A percentile compares a stretch with the other conserved stretches of the same genome.
Evolutionary conservation across 37 sponge, comb jelly and placozoan species (phyloP).

Genomic region (Mnemiopsis leidyi): DNA sequence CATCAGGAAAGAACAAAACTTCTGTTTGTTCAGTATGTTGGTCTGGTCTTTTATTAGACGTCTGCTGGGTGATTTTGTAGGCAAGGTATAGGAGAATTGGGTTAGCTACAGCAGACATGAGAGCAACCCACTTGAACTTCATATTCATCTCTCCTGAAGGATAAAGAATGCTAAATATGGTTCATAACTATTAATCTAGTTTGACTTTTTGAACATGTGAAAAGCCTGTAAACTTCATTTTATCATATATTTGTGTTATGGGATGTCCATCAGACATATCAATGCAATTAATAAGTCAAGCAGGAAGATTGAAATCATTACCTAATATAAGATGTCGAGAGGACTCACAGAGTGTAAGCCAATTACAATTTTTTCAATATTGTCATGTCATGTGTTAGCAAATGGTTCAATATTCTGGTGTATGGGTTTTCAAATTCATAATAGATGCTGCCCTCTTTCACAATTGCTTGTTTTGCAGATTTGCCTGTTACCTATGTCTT

Average conservation of each 20-base stretch:
- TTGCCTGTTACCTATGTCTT: no score
- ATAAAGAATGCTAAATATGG: not conserved
- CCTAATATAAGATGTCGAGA: not conserved
- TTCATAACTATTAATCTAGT: no score
- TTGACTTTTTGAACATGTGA: no score
- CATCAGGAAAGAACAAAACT: slow-evolving; percentile 46
- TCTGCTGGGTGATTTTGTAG: slow-evolving; percentile 12
- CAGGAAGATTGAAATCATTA: not conserved
- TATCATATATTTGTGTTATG: no score
- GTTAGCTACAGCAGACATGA: not conserved
- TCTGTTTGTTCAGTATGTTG: not conserved
- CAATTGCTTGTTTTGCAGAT: no score
- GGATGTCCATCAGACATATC: no score
- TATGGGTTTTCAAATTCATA: no score
- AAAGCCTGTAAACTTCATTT: no score
- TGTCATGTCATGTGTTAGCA: not conserved
- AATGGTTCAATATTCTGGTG: not conserved
- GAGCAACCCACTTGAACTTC: not conserved
- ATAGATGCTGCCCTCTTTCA: no score
- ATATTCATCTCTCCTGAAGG: not conserved
- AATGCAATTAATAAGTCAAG: not conserved
- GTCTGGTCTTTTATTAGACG: not conserved
- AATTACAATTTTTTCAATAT: not conserved
- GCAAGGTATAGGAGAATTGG: slow-evolving; percentile 29
- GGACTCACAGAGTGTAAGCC: not conserved